A percentile compares a stretch with the other conserved stretches of the same genome.
phyloP scores from a whole-genome alignment of 1,140 invertebrate genomes.

The Mizuhopecten yessoensis region DNA sequence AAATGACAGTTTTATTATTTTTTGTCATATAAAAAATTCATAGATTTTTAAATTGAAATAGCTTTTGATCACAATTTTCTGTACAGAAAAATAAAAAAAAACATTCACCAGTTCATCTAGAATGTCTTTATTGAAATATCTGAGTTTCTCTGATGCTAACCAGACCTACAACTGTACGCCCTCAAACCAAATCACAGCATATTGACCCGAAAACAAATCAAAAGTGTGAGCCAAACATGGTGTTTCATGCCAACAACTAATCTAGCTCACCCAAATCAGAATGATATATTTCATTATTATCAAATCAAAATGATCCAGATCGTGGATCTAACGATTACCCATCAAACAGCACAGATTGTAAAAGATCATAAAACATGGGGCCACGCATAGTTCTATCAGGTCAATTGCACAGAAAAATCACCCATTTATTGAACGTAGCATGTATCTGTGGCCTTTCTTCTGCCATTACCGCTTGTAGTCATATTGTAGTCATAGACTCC shows the following conservation, averaged over 20 bases:
- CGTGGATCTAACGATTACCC: constrained; percentile 21
- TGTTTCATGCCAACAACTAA: constrained; percentile 38
- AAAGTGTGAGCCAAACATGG: constrained; percentile 25
- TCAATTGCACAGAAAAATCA: constrained; percentile 39
- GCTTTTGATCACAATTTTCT: background rate
- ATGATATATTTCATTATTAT: constrained; percentile 40
- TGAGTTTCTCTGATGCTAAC: background rate
- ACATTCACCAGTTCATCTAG: too few species aligned
- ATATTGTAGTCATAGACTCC: background rate
- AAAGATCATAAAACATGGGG: constrained; percentile 5
- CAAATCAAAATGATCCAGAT: constrained; percentile 28
- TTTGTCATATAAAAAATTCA: too few species aligned
- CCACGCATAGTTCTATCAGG: background rate
- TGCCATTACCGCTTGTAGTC: background rate
- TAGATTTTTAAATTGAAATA: too few species aligned
- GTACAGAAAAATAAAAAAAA: too few species aligned
- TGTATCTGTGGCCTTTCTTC: background rate
- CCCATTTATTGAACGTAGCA: constrained; percentile 10
- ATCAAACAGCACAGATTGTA: constrained; percentile 1
- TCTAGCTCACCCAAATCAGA: background rate
- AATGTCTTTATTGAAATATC: background rate
- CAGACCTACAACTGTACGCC: background rate
- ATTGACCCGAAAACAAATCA: constrained; percentile 20
- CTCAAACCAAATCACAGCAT: constrained; percentile 26
- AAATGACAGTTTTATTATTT: too few species aligned